Percentiles rank a stretch among this genome's conserved stretches.
These are phyloP conservation scores for Lethocerus indicus DNA, from an alignment of 1,140 invertebrate genomes.

Conservation along the genomic window DNA sequence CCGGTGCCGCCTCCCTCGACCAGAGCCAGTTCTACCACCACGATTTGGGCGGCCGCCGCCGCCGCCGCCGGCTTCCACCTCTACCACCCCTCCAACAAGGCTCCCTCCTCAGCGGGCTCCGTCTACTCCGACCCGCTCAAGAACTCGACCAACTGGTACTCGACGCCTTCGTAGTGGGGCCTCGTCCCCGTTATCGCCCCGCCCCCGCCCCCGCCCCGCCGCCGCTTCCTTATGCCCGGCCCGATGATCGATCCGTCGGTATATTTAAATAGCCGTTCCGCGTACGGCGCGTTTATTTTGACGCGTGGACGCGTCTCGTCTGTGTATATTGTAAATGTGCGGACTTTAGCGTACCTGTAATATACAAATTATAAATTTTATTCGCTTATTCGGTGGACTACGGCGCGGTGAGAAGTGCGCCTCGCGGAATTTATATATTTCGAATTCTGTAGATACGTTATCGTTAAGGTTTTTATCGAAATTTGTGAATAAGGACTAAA, in stretches of 20 bases:
- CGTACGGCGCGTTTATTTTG: no score
- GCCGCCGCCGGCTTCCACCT: conserved; percentile 68
- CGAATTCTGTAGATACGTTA: conserved; percentile 5
- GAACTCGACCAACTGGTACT: conserved; percentile 52
- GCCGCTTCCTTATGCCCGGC: no score
- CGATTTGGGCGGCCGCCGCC: no score
- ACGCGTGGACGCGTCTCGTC: background rate
- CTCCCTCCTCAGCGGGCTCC: conserved; percentile 33
- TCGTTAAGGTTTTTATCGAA: conserved; percentile 3
- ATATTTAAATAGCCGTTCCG: no score
- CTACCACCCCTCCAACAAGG: conserved; percentile 59
- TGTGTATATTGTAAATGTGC: background rate
- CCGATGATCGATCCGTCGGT: no score
- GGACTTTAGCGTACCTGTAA: background rate
- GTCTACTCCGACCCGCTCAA: conserved; percentile 25
- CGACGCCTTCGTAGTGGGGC: conserved; percentile 56
- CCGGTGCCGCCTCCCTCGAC: conserved; percentile 36
- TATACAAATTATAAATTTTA: conserved; percentile 8
- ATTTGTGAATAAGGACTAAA: conserved; percentile 2
- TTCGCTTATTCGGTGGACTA: background rate
- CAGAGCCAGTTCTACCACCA: conserved; percentile 74
- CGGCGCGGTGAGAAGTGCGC: background rate
- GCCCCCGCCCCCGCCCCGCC: no score
- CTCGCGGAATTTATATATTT: no score
- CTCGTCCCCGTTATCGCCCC: no score